A percentile compares a stretch with the other conserved stretches of the same genome.
Evolutionary conservation across 23 tunicate species (phyloP).

Genomic region (Halocynthia roretzi): DNA sequence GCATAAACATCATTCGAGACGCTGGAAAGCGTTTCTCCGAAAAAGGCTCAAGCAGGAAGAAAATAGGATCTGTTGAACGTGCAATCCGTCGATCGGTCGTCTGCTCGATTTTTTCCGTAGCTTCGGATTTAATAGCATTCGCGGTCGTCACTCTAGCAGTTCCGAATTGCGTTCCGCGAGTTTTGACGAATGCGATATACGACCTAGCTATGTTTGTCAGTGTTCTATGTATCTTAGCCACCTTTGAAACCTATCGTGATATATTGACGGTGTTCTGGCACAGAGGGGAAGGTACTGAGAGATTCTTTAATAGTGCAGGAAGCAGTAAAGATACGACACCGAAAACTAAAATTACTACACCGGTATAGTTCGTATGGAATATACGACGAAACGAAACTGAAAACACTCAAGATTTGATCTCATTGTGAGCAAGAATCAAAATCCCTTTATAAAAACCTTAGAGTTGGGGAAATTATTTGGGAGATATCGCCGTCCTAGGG

Average conservation of each 20-base stretch:
- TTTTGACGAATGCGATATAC: slow-evolving; percentile 35
- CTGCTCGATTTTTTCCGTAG: slow-evolving; percentile 33
- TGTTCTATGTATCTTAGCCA: slow-evolving; percentile 26
- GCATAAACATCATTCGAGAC: not conserved
- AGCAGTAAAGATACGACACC: too few species aligned
- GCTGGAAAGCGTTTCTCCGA: not conserved
- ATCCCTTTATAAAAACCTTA: too few species aligned
- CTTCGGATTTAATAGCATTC: slow-evolving; percentile 41
- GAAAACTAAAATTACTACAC: too few species aligned
- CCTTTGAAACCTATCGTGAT: slow-evolving; percentile 9
- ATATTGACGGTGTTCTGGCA: slow-evolving; percentile 12
- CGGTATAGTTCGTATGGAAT: too few species aligned
- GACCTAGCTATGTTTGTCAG: slow-evolving; percentile 34
- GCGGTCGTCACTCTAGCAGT: slow-evolving; percentile 28
- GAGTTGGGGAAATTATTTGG: too few species aligned
- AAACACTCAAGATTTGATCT: too few species aligned
- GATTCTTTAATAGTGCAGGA: too few species aligned
- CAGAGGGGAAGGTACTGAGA: too few species aligned
- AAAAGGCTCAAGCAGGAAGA: not conserved
- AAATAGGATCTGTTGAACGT: not conserved
- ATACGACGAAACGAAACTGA: too few species aligned
- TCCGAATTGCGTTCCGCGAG: slow-evolving; percentile 24
- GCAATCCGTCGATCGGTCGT: slow-evolving; percentile 48
- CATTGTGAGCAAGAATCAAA: too few species aligned
- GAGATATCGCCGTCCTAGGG: too few species aligned